Percentiles rank a stretch among this genome's conserved stretches.
These are phyloP conservation scores for Metellina segmentata DNA, from an alignment of 2,888 invertebrate species.

Conservation along the genomic window DNA sequence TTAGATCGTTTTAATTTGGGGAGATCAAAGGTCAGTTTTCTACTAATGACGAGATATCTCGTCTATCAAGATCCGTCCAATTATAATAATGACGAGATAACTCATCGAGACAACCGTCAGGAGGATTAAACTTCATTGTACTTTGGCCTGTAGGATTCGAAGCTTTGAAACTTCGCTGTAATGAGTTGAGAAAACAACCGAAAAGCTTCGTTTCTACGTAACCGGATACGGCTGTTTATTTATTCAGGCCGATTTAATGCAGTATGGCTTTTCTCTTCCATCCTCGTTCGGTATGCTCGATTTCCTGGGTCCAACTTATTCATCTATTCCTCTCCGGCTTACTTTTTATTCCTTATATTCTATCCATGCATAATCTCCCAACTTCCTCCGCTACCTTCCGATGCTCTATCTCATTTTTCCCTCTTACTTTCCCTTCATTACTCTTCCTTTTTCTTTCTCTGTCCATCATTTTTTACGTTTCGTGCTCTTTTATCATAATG, in stretches of 20 bases:
- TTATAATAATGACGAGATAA: no score
- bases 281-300: no score
- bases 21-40: no score
- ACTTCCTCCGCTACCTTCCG: not conserved
- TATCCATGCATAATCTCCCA: not conserved
- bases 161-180: no score
- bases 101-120: no score
- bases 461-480: not conserved
- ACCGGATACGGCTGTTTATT: not conserved
- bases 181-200: no score
- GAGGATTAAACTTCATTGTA: no score
- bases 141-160: no score
- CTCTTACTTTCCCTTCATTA: slow-evolving; percentile 1
- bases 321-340: not conserved
- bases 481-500: not conserved
- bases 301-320: not conserved
- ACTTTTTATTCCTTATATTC: not conserved
- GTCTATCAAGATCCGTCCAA: no score
- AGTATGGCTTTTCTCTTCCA: not conserved
- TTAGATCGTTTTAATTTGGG: no score
- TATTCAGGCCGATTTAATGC: not conserved
- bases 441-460: not conserved
- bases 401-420: not conserved
- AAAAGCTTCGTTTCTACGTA: no score
- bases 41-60: no score